Conservation (phyloP, 2,113 vertebrate genomes). For the Ciconia boyciana region DNA sequence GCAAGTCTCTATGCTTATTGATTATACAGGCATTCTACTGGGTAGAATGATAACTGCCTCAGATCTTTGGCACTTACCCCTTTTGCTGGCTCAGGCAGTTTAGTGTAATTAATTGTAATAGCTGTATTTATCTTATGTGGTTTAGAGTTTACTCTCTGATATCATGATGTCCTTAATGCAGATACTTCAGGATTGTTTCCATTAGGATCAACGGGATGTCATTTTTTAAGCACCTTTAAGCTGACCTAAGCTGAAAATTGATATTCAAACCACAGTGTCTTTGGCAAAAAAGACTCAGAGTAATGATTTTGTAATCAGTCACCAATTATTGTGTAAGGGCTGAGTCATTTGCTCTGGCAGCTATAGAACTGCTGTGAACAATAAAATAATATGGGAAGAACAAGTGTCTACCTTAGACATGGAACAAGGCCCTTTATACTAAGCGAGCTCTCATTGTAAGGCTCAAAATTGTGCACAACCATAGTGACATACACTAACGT, state of each 20-base stretch:
- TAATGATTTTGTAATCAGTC: not conserved
- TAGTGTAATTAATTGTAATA: slow-evolving; percentile 52
- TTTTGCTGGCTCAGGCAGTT: slow-evolving; percentile 25
- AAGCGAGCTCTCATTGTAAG: not conserved
- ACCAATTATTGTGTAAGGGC: not conserved
- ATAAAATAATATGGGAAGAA: not conserved
- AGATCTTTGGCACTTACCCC: not conserved
- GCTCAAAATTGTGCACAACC: not conserved
- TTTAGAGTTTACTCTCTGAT: slow-evolving; percentile 19
- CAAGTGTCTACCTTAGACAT: not conserved
- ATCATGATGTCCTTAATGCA: not conserved
- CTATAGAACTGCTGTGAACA: not conserved
- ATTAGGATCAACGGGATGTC: not conserved
- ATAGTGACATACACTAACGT: accelerated
- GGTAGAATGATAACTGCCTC: not conserved
- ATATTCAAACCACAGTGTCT: not conserved
- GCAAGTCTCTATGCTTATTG: not conserved
- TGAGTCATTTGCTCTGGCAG: not conserved
- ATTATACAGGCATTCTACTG: slow-evolving; percentile 19
- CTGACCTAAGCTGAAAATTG: not conserved
- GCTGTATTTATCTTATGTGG: slow-evolving; percentile 25
- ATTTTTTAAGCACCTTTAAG: slow-evolving; percentile 6
- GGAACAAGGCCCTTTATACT: too few species aligned
- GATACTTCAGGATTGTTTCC: not conserved
- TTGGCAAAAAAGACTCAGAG: not conserved